phyloP scores from a whole-genome alignment of 2,888 invertebrate species.

The Cordilura impudica region DNA sequence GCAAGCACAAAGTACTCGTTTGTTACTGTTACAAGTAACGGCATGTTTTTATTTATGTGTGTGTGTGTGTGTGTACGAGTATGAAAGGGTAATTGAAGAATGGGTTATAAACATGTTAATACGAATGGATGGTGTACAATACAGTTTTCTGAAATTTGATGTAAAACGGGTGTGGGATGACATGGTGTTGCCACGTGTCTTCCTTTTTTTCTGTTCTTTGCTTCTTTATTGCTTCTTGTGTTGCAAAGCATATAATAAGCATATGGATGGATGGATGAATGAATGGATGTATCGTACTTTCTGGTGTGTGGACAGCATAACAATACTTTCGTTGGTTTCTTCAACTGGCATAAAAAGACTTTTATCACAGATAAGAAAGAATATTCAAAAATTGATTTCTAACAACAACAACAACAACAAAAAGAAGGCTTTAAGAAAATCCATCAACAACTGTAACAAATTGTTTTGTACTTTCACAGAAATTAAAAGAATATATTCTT shows the following conservation, averaged over 20 bases:
- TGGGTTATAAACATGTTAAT: constrained; percentile 64
- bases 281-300: neutral
- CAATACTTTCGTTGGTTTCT: constrained; percentile 26
- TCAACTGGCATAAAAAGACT: constrained; percentile 54
- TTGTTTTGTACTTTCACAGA: neutral
- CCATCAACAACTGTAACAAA: neutral
- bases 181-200: constrained; percentile 62
- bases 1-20: neutral
- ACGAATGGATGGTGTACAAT: constrained; percentile 1
- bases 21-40: neutral
- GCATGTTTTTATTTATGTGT: neutral
- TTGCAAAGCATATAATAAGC: constrained; percentile 56
- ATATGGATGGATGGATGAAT: constrained; percentile 1
- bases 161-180: constrained; percentile 49
- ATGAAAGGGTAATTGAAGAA: constrained; percentile 77
- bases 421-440: constrained; percentile 12
- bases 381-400: constrained; percentile 49
- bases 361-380: constrained; percentile 43
- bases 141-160: constrained; percentile 54
- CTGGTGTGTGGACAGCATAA: constrained; percentile 37
- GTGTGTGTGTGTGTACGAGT: constrained; percentile 27
- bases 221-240: constrained; percentile 43
- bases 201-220: constrained; percentile 16
- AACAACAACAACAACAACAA: constrained; percentile 14
- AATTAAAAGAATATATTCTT: constrained; percentile 18